Evolutionary conservation across 1,140 invertebrate species (phyloP).

Genomic region (Acyrthosiphon pisum): DNA sequence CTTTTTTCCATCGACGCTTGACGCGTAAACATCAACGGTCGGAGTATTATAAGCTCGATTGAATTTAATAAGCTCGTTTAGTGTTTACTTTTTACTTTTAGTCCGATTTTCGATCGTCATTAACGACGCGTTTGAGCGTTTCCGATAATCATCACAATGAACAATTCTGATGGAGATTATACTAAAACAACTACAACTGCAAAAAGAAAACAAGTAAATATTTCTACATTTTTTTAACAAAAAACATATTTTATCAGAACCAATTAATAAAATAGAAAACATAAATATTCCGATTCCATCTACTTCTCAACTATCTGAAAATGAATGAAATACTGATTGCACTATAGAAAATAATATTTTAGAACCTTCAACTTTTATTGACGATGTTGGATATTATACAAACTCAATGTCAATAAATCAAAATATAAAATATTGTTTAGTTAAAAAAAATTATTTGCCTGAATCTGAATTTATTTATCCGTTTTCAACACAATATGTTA

Average conservation of each 20-base stretch:
- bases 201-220: not conserved
- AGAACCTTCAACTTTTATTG: not conserved
- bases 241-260: not conserved
- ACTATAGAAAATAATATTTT: not conserved
- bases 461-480: not conserved
- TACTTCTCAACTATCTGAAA: not conserved
- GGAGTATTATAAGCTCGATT: too few species aligned
- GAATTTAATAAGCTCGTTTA: too few species aligned
- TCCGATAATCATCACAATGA: not conserved
- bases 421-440: not conserved
- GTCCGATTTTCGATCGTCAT: too few species aligned
- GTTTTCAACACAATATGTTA: constrained; percentile 29
- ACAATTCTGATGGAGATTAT: not conserved
- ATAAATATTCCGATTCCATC: not conserved
- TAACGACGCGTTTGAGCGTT: too few species aligned
- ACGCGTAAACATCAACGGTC: too few species aligned
- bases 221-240: not conserved
- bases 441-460: not conserved
- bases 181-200: too few species aligned
- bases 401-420: not conserved
- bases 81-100: too few species aligned
- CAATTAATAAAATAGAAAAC: not conserved
- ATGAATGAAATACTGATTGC: not conserved
- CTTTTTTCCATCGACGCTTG: too few species aligned
- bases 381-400: not conserved